Evolutionary conservation across 2,888 invertebrate species (phyloP).

Genomic region (Microctonus brassicae): DNA sequence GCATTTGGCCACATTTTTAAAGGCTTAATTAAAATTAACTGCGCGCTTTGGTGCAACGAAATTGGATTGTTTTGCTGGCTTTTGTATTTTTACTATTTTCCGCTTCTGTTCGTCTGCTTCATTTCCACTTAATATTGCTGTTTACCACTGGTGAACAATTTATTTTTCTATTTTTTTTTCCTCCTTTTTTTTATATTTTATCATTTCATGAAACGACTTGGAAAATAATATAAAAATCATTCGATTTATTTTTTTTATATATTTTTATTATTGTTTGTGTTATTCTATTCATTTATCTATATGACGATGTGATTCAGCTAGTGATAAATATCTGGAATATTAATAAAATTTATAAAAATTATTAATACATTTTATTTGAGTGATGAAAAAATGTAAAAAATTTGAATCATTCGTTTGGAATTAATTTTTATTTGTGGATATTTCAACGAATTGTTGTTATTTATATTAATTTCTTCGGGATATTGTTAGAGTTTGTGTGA

Average conservation of each 20-base stretch:
- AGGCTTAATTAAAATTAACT: slow-evolving; percentile 15
- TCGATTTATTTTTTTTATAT: not conserved
- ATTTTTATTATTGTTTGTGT: not conserved
- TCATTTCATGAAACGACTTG: not conserved
- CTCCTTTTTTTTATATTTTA: not conserved
- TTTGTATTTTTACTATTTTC: not conserved
- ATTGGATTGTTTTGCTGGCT: slow-evolving; percentile 8
- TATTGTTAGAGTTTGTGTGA: too few relatives aligned
- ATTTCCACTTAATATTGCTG: slow-evolving; percentile 1
- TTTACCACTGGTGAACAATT: not conserved
- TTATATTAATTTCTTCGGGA: too few relatives aligned
- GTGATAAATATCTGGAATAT: too few relatives aligned
- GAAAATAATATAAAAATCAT: not conserved
- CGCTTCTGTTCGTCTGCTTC: not conserved
- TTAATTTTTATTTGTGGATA: too few relatives aligned
- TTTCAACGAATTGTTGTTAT: too few relatives aligned
- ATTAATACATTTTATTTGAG: too few relatives aligned
- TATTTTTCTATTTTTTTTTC: not conserved
- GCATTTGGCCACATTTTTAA: slow-evolving; percentile 19
- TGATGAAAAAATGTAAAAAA: too few relatives aligned
- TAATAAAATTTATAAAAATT: too few relatives aligned
- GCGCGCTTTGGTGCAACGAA: slow-evolving; percentile 2
- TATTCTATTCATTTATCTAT: not conserved
- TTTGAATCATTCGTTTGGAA: too few relatives aligned
- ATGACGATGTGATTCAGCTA: too few relatives aligned